Base-by-base conservation (phyloP, 2,797 vertebrate species). In the Etheostoma perlongum region DNA sequence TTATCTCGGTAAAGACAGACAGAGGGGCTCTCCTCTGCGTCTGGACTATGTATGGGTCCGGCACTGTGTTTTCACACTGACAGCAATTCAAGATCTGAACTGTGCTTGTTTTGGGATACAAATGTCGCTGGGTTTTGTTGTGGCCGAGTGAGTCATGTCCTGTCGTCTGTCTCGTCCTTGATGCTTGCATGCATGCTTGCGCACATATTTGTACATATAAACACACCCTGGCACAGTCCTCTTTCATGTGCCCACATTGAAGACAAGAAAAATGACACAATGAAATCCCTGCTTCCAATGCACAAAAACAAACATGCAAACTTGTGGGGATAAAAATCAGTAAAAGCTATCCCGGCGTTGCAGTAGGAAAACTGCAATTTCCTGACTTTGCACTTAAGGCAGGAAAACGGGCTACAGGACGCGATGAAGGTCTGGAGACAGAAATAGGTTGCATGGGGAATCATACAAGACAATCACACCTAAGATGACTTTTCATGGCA, bases 61-160 rank as follows among this genome's bases (percentile, higher is more conserved):
- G 60, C 51, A 0, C 51, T 8, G 4, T 73, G 63, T 72, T 85
- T 77, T 6, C n/a, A 18, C 61, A 3, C 77, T 70, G 88, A 88
- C 79, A 78, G 65, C 58, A 36, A 52, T 69, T 84, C 76, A 84
- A 83, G 83, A 88, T 85, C 82, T 57, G 76, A 51, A 16, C 27
- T 11, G 18, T 40, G 40, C 55, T 72, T 52, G 69, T 85, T 76
- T 79, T 49, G 64, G 76, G 60, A 71, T 64, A 67, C 19, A 67
- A 81, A 67, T 52, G 60, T 58, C 47, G 19, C 61, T 19, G 5
- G 64, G 51, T 74, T 86, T 77, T 86, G 70, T 82, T 86, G 85
- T 78, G 47, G 77, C 36, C 0, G 2, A 21, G 71, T 85, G 87
- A 92, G 60, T 91, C 87, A 91, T 2, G 57, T 88, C 88, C 85